A percentile compares a stretch with the other conserved stretches of the same genome.
Conservation (phyloP, 1,140 invertebrate species). For the Meloidogyne floridensis region DNA sequence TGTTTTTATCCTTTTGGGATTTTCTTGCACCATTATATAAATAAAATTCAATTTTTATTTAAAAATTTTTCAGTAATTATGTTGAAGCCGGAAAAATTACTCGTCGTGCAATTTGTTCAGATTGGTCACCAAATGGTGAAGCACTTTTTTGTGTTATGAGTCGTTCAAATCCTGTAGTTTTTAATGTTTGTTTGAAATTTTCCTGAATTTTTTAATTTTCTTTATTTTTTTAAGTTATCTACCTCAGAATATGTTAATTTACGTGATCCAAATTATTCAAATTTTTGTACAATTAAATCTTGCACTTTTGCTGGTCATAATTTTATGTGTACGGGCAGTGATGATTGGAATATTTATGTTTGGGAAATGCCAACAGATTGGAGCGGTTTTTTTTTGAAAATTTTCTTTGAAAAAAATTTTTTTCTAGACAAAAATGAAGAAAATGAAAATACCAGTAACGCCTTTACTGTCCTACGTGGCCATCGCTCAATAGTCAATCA, state of each 20-base stretch:
- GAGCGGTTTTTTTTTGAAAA: slow-evolving; percentile 30
- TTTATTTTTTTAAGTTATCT: slow-evolving; percentile 28
- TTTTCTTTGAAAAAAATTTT: not conserved
- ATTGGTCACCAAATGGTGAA: slow-evolving; percentile 37
- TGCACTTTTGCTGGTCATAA: slow-evolving; percentile 87
- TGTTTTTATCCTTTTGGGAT: slow-evolving; percentile 22
- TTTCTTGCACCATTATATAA: not conserved
- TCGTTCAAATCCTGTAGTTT: slow-evolving; percentile 34
- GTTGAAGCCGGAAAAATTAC: slow-evolving; percentile 36
- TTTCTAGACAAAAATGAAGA: not conserved
- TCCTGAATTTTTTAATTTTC: not conserved
- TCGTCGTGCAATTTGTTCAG: slow-evolving; percentile 37
- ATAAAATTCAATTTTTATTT: too few relatives aligned
- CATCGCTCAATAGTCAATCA: slow-evolving; percentile 94
- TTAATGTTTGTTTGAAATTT: slow-evolving; percentile 35
- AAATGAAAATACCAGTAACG: slow-evolving; percentile 70
- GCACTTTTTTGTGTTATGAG: slow-evolving; percentile 41
- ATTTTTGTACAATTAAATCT: slow-evolving; percentile 94
- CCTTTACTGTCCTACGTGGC: slow-evolving; percentile 81
- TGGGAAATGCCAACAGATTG: slow-evolving; percentile 79
- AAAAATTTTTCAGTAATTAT: slow-evolving; percentile 34
- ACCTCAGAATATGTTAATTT: slow-evolving; percentile 57
- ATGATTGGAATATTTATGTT: slow-evolving; percentile 91
- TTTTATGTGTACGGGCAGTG: slow-evolving; percentile 86
- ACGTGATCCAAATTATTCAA: slow-evolving; percentile 84